Percentiles rank a stretch among this genome's conserved stretches.
These are phyloP conservation scores for Solea senegalensis DNA, from an alignment of 2,113 vertebrate genomes.

Conservation along the genomic window DNA sequence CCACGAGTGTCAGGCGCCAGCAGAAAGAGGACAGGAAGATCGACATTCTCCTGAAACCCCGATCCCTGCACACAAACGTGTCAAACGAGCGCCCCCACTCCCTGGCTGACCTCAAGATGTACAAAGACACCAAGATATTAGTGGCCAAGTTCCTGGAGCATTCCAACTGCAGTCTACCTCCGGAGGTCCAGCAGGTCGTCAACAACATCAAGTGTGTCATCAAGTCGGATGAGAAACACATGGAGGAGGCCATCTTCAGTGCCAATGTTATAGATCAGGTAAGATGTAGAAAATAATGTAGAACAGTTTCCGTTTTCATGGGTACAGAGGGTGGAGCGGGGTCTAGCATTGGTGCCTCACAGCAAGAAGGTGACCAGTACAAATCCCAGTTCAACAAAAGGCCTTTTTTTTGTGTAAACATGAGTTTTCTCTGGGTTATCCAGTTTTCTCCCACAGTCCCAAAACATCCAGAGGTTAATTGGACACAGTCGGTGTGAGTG, in stretches of 20 bases:
- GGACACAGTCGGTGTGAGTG: too few species aligned
- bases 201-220: conserved; percentile 90
- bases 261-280: conserved; percentile 92
- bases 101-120: conserved; percentile 90
- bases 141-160: conserved; percentile 97
- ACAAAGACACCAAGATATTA: conserved; percentile 92
- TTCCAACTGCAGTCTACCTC: conserved; percentile 88
- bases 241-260: conserved; percentile 93
- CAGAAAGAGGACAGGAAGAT: conserved; percentile 78
- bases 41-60: conserved; percentile 80
- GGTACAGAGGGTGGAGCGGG: too few species aligned
- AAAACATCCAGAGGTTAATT: too few species aligned
- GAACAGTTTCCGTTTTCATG: background rate
- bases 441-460: too few species aligned
- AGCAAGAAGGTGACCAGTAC: too few species aligned
- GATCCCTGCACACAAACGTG: conserved; percentile 67
- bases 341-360: too few species aligned
- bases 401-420: too few species aligned
- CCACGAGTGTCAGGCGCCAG: conserved; percentile 65
- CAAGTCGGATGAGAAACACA: conserved; percentile 89
- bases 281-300: conserved; percentile 12
- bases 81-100: conserved; percentile 86
- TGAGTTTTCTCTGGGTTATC: too few species aligned
- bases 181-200: conserved; percentile 91
- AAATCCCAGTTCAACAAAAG: too few species aligned